A percentile compares a stretch with the other conserved stretches of the same genome.
Conservation (phyloP, 2,888 invertebrate species). For the Saturnia japonica region DNA sequence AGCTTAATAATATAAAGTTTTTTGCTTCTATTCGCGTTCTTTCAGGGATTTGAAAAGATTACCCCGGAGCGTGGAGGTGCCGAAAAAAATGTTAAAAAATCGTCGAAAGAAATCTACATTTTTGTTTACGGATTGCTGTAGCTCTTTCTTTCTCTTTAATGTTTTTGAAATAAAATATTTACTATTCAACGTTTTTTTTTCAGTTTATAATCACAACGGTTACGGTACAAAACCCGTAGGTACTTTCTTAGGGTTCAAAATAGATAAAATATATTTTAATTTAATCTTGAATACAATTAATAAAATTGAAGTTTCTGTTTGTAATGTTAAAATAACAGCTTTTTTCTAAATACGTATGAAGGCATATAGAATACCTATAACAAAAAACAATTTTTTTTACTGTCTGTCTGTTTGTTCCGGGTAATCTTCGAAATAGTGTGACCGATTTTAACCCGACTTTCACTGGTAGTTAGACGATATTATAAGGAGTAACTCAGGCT, state of each 20-base stretch:
- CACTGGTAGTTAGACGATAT: no score
- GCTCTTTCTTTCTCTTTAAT: background rate
- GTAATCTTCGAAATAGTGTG: no score
- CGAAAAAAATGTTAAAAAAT: background rate
- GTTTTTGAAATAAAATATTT: background rate
- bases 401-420: no score
- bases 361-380: no score
- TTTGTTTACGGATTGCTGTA: background rate
- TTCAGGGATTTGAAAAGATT: conserved; percentile 2
- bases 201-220: background rate
- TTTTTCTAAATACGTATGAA: no score
- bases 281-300: no score
- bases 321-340: no score
- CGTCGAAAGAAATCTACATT: background rate
- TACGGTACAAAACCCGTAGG: background rate
- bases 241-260: background rate
- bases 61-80: background rate
- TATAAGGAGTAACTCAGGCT: no score
- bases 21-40: conserved; percentile 3
- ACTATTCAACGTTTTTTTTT: background rate
- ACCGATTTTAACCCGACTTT: no score
- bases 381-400: no score
- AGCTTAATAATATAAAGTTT: conserved; percentile 7
- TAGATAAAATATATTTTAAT: background rate
- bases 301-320: no score